Evolutionary conservation across 1,140 invertebrate genomes (phyloP).

Genomic region (Drosophila sp.): DNA sequence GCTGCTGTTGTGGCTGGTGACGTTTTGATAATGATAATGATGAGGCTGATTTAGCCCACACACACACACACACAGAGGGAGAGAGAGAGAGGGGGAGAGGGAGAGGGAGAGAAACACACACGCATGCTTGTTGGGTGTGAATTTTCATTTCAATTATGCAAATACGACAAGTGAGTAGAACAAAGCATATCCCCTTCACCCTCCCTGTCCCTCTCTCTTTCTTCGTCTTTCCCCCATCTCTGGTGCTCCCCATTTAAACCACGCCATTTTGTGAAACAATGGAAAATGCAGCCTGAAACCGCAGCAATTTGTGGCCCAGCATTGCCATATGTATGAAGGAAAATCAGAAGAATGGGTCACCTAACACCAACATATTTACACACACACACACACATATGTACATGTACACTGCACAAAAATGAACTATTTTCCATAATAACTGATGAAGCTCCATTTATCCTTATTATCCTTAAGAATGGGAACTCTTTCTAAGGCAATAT

Average conservation of each 20-base stretch:
- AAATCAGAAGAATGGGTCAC: conserved; percentile 37
- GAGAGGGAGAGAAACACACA: background rate
- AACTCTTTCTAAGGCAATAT: no score
- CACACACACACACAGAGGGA: conserved; percentile 13
- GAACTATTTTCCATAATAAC: background rate
- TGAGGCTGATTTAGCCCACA: conserved; percentile 69
- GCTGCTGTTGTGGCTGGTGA: background rate
- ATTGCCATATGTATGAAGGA: conserved; percentile 4
- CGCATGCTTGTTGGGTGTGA: conserved; percentile 48
- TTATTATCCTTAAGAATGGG: no score
- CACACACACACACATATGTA: conserved; percentile 1
- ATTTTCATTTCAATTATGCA: conserved; percentile 78
- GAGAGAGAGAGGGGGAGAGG: no score
- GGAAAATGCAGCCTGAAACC: conserved; percentile 72
- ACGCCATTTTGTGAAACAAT: conserved; percentile 76
- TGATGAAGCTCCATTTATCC: no score
- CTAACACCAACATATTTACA: conserved; percentile 4
- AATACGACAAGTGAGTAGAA: conserved; percentile 65
- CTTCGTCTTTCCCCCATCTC: background rate
- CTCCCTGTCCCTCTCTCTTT: background rate
- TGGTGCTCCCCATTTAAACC: conserved; percentile 26
- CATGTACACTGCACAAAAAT: background rate
- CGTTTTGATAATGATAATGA: conserved; percentile 65
- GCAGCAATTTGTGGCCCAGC: conserved; percentile 70
- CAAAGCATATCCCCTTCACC: conserved; percentile 42